Conservation (phyloP, 2,888 invertebrate genomes). For the Drosophila monieri region DNA sequence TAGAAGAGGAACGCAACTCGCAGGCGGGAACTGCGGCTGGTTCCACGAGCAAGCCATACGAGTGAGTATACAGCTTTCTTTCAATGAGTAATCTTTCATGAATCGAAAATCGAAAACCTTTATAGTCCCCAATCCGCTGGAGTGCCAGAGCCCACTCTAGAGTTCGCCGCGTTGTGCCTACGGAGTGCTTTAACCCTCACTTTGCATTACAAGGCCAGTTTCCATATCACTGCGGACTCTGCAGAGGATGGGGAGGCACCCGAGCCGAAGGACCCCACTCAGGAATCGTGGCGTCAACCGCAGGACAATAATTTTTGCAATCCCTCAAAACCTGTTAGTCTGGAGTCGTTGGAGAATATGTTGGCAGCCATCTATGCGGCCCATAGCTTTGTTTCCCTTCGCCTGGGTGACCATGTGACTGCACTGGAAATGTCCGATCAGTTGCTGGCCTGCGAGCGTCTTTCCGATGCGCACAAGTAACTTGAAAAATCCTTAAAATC, state of each 20-base stretch:
- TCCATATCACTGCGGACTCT: conserved; percentile 48
- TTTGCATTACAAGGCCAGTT: conserved; percentile 66
- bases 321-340: conserved; percentile 87
- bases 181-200: conserved; percentile 88
- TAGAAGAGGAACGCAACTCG: conserved; percentile 54
- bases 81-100: neutral
- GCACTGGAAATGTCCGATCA: conserved; percentile 91
- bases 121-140: conserved; percentile 88
- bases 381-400: conserved; percentile 92
- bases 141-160: conserved; percentile 93
- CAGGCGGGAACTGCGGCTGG: conserved; percentile 35
- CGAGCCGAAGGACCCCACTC: conserved; percentile 53
- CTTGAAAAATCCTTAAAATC: conserved; percentile 15
- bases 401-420: conserved; percentile 92
- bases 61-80: conserved; percentile 59
- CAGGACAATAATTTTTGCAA: conserved; percentile 84
- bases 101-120: neutral
- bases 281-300: conserved; percentile 80
- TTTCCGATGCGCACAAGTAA: conserved; percentile 89
- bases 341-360: conserved; percentile 86
- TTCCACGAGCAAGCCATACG: conserved; percentile 50
- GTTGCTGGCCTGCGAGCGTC: conserved; percentile 89
- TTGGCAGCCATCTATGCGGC: conserved; percentile 89
- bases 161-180: conserved; percentile 95
- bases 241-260: conserved; percentile 48